Base-by-base conservation (phyloP, 2,888 invertebrate genomes). In the Pterostichus madidus region DNA sequence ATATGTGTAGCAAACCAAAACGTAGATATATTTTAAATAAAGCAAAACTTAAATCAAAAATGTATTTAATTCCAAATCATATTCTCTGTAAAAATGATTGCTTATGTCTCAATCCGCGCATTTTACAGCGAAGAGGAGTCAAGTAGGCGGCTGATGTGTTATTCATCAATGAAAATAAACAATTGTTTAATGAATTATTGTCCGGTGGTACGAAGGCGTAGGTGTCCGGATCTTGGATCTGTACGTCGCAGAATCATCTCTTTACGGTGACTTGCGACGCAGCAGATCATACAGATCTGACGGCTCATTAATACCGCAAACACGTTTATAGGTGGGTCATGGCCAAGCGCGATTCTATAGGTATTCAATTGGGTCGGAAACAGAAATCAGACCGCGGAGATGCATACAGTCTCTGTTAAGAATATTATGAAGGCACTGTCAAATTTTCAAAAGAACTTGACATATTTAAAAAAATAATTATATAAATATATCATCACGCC, bases 81-180 rank as follows among this genome's bases (percentile, higher is more conserved):
- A 24, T 24, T 24, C 24, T 24, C 24, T 24, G 1, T 24, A 24
- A 24, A 24, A 24, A 24, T 2, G 2, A 24, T 24, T 24, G 3
- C 24, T 24, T 2, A 24, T 24, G 24, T 24, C 24, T 3, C 24
- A 24, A 24, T 24, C 24, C 56, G 39, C 39, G 39, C 39, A 39
- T 39, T 39, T 39, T 5, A 0, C 39, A 7, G 39, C 13, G 56
- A 53, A 35, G 77, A 77, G 56, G 56, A 77, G 56, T 53, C 7
- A 5, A 13, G 59, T 53, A 39, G 53, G 78, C 39, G 61, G 10
- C 24, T 1, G 11, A 44, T 71, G 44, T 71, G 71, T 77, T 77
- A 77, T 77, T 77, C 77, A 77, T 77, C 52, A 77, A 78, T 44
- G 59, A 78, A 78, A 78, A 78, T 59, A 61, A 49, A 78, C 46